Evolutionary conservation across 2,113 vertebrate genomes (phyloP).

Genomic region (Corynorhinus townsendii): DNA sequence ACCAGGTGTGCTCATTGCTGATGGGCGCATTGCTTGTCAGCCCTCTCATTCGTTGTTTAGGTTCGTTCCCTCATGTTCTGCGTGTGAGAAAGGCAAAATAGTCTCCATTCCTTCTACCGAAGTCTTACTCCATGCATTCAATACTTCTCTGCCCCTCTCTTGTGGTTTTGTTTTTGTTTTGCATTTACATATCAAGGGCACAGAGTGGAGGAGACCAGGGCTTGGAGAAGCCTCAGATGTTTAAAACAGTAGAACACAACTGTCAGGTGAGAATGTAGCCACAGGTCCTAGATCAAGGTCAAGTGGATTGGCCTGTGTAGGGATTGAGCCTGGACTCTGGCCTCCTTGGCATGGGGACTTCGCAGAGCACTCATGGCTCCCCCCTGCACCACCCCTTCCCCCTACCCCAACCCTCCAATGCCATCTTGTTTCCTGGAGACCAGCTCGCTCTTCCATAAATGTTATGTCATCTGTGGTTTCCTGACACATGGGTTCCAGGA

Average conservation of each 20-base stretch:
- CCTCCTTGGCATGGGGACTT: accelerated
- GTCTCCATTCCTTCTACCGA: not conserved
- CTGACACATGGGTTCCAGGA: not conserved
- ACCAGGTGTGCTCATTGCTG: accelerated
- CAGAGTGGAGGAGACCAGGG: no score
- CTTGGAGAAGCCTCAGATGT: no score
- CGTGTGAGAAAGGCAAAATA: no score
- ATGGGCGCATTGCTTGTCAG: not conserved
- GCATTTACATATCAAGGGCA: accelerated
- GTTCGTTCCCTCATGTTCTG: not conserved
- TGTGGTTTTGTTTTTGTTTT: not conserved
- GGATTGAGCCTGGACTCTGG: no score
- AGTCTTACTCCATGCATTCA: not conserved
- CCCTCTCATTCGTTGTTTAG: not conserved
- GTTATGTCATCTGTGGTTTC: not conserved
- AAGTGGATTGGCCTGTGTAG: accelerated
- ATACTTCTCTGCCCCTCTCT: not conserved
- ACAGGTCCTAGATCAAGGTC: no score
- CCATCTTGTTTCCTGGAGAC: not conserved
- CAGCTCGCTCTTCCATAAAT: not conserved
- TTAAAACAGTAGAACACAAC: no score
- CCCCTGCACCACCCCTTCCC: accelerated
- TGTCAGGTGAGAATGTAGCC: no score
- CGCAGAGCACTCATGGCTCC: not conserved
- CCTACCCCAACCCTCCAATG: not conserved